Evolutionary conservation across 37 sponge, comb jelly and placozoan genomes (phyloP), one percentile per base, ranked within the genome.

Genomic region (Beroe ovata): DNA sequence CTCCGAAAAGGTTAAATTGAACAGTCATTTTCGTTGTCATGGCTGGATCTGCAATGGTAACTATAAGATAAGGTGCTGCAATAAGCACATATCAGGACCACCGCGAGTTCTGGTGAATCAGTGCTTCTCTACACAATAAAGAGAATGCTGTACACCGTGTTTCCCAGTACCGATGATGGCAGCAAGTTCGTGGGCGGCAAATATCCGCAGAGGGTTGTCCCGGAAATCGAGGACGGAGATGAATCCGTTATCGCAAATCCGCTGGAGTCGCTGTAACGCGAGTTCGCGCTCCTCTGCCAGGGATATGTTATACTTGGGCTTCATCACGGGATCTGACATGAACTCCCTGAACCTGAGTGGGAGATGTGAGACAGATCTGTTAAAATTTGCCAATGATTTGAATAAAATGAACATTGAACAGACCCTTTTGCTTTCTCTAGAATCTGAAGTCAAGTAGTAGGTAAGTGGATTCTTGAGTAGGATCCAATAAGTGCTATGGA

Each of bases 251-350:
- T 77, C 84, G 22, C 84, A 77, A 21, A 77, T 77, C 6, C 84
- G 4, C 20, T 77, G 84, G n/a, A 77, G 54, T 35, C 84, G 21
- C 16, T 39, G 36, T 4, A 77, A 42, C 0, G 84, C 84, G 4
- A 77, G 54, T 42, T 77, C 39, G 2, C 84, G 21, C 58, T 77
- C 84, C 32, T 77, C 84, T 21, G 47, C 42, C 14, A 77, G 32
- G 2, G 84, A 77, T 21, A 77, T 77, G 58, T 77, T 77, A 29
- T 77, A 77, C 32, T 36, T 77, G 1, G 84, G 84, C 25, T 42
- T 42, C 84, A 77, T 77, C 42, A 77, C 84, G 14, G 84, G 84
- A 42, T 77, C 84, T 77, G 84, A 77, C 84, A 77, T 77, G 38
- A 77, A 77, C 38, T 38, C 26, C 1, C 84, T 42, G 25, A 77